Conservation (phyloP, 2,113 vertebrate species). For the Narcine bancroftii region DNA sequence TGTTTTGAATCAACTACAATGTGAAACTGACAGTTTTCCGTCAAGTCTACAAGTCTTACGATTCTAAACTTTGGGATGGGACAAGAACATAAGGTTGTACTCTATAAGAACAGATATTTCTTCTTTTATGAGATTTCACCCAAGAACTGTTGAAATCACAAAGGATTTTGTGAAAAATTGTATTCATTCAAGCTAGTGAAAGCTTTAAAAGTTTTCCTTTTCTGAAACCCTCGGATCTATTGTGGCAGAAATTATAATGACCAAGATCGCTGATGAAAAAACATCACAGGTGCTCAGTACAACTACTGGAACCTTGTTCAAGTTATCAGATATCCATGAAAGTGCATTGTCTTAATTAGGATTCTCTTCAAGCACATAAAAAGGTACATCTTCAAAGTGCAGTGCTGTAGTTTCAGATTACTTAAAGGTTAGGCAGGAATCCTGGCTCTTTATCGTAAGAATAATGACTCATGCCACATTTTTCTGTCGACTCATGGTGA, state of each 20-base stretch:
- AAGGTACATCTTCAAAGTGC: not conserved
- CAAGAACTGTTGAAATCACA: not conserved
- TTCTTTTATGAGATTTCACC: not conserved
- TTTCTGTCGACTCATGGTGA: not conserved
- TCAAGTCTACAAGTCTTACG: not conserved
- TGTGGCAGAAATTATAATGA: not conserved
- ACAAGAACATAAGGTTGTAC: not conserved
- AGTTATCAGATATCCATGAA: constrained; percentile 31
- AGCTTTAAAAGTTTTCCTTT: not conserved
- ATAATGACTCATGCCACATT: not conserved
- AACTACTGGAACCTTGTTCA: constrained; percentile 12
- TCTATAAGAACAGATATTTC: not conserved
- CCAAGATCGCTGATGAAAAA: constrained; percentile 19
- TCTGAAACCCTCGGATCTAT: constrained; percentile 16
- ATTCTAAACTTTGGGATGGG: not conserved
- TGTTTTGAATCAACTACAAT: not conserved
- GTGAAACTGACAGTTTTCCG: not conserved
- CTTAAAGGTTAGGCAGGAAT: not conserved
- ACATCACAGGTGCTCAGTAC: not conserved
- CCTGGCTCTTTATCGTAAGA: not conserved
- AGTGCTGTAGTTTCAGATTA: not conserved
- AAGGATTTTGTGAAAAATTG: not conserved
- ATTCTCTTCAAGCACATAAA: constrained; percentile 19
- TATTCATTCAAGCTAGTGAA: not conserved
- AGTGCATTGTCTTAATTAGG: constrained; percentile 28